These are phyloP conservation scores for Andrena camellia DNA, from an alignment of 2,888 invertebrate genomes.

Conservation along the genomic window DNA sequence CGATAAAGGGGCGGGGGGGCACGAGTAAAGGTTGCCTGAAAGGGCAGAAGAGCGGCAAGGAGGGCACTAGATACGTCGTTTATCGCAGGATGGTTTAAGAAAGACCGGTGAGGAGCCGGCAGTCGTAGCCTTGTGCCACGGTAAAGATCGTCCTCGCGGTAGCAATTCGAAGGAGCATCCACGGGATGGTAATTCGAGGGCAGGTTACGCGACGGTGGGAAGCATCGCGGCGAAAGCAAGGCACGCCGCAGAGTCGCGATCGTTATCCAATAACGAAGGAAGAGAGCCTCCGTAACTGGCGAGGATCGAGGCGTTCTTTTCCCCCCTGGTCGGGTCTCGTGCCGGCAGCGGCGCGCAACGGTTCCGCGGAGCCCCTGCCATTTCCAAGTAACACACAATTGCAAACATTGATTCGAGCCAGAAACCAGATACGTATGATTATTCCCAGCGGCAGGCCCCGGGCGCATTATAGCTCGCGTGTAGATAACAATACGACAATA, in stretches of 20 bases:
- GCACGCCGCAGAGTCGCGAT: constrained; percentile 19
- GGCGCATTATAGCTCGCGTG: constrained; percentile 54
- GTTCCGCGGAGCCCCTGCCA: constrained; percentile 29
- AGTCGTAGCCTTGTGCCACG: neutral
- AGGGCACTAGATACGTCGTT: neutral
- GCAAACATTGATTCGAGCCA: constrained; percentile 62
- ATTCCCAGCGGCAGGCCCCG: constrained; percentile 27
- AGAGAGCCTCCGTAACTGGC: constrained; percentile 24
- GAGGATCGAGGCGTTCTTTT: constrained; percentile 23
- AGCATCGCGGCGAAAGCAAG: constrained; percentile 9
- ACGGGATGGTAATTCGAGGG: constrained; percentile 9
- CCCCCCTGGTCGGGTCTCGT: constrained; percentile 13
- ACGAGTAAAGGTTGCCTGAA: too few species aligned
- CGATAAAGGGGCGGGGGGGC: constrained; percentile 22
- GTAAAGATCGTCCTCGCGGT: neutral
- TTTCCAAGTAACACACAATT: constrained; percentile 64
- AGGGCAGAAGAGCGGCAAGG: too few species aligned
- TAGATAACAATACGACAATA: constrained; percentile 59
- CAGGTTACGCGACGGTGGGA: neutral
- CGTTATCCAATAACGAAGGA: constrained; percentile 45
- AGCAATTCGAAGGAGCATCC: constrained; percentile 4
- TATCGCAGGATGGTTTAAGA: neutral
- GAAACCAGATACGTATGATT: constrained; percentile 63
- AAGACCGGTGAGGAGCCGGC: too few species aligned
- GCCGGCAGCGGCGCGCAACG: constrained; percentile 10